A percentile compares a stretch with the other conserved stretches of the same genome.
phyloP scores from a whole-genome alignment of 2,888 invertebrate species.

The Chironomus tentans region DNA sequence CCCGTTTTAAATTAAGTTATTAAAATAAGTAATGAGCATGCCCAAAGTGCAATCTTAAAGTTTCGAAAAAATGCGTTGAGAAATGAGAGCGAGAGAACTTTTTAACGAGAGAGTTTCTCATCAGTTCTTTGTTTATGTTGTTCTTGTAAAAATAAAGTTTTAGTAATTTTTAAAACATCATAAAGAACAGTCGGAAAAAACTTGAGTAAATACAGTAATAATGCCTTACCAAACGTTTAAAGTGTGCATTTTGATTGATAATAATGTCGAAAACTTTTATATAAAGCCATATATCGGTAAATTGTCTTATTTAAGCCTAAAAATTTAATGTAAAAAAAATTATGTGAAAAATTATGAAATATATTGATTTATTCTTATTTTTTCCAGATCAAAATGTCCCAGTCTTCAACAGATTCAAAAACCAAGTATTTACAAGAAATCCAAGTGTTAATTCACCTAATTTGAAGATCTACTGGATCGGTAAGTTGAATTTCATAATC shows the following conservation, averaged over 20 bases:
- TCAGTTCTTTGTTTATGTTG: not conserved
- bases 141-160: not conserved
- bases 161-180: not conserved
- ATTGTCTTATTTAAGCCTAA: not conserved
- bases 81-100: too few relatives aligned
- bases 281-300: conserved; percentile 14
- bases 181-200: not conserved
- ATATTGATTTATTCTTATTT: not conserved
- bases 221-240: conserved; percentile 1
- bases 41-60: too few relatives aligned
- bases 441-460: not conserved
- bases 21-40: too few relatives aligned
- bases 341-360: too few relatives aligned
- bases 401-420: not conserved
- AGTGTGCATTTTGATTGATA: conserved; percentile 4
- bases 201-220: not conserved
- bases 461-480: conserved; percentile 25
- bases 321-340: not conserved
- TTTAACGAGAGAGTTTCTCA: not conserved
- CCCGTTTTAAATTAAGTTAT: too few relatives aligned
- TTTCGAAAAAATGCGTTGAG: too few relatives aligned
- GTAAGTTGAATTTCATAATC: conserved; percentile 17
- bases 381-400: not conserved
- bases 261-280: conserved; percentile 18
- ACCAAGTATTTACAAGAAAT: not conserved